A percentile compares a stretch with the other conserved stretches of the same genome.
Evolutionary conservation across 1,140 invertebrate species (phyloP).

Genomic region (Diuraphis noxia): DNA sequence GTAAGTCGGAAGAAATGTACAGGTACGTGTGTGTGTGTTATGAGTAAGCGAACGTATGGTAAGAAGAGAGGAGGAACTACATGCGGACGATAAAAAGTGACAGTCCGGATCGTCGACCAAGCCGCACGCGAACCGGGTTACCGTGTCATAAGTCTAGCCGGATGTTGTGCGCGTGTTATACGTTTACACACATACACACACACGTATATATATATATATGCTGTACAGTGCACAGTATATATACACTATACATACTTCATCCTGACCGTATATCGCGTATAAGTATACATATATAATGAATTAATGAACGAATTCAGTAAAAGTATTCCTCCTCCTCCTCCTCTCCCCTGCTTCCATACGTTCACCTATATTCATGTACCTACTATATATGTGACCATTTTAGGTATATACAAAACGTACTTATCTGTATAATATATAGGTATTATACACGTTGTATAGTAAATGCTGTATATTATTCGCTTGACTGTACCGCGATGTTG

Average conservation of each 20-base stretch:
- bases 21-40: not conserved
- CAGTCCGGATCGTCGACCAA: constrained; percentile 50
- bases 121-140: constrained; percentile 46
- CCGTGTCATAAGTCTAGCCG: constrained; percentile 52
- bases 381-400: not conserved
- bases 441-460: not conserved
- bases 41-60: not conserved
- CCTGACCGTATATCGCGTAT: not conserved
- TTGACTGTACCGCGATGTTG: not conserved
- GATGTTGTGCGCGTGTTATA: constrained; percentile 45
- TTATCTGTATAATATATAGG: not conserved
- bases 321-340: constrained; percentile 24
- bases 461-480: not conserved
- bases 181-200: not conserved
- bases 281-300: not conserved
- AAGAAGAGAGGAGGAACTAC: not conserved
- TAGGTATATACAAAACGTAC: not conserved
- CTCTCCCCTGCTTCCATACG: not conserved
- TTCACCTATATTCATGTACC: not conserved
- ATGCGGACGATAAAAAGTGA: constrained; percentile 47
- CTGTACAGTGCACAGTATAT: not conserved
- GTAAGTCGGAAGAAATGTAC: not conserved
- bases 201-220: not conserved
- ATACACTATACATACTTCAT: not conserved
- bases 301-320: constrained; percentile 45